These are phyloP conservation scores for Neoniphon sammara DNA, from an alignment of 2,797 vertebrate genomes.

Conservation along the genomic window DNA sequence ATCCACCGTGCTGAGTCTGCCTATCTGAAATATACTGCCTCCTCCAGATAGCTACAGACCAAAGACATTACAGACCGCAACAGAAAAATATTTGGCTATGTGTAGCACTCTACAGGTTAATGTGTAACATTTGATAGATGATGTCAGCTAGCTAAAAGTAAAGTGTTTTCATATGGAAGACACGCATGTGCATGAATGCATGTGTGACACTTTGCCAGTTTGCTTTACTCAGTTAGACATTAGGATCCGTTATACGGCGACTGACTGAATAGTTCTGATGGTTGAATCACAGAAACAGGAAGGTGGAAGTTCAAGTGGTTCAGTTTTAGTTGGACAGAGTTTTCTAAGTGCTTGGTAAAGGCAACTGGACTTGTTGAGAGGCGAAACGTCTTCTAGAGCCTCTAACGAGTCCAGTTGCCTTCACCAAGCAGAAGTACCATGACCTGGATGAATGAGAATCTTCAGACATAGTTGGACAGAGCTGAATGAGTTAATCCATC, in stretches of 20 bases:
- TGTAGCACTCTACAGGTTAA: slow-evolving; percentile 14
- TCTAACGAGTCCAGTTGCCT: too few species aligned
- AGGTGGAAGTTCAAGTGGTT: slow-evolving; percentile 46
- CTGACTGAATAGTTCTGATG: background rate
- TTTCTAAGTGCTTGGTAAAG: too few species aligned
- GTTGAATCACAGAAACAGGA: slow-evolving; percentile 41
- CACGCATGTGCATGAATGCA: background rate
- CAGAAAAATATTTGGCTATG: slow-evolving; percentile 40
- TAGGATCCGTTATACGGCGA: background rate
- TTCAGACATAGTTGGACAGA: background rate
- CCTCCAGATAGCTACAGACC: slow-evolving; percentile 76
- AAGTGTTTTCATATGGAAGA: background rate
- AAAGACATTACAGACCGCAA: slow-evolving; percentile 69
- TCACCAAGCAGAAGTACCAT: too few species aligned
- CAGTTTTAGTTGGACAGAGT: background rate
- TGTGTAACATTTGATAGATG: slow-evolving; percentile 18
- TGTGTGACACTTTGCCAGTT: background rate
- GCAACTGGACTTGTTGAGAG: too few species aligned
- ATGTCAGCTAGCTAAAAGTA: background rate
- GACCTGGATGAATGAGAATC: too few species aligned
- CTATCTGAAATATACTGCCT: slow-evolving; percentile 84
- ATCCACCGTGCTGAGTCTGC: slow-evolving; percentile 93
- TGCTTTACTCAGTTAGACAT: background rate
- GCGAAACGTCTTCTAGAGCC: too few species aligned
- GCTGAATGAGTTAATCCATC: background rate